Percentiles rank a stretch among this genome's conserved stretches.
These are phyloP conservation scores for Tetanocera ferruginea DNA, from an alignment of 2,888 invertebrate genomes.

Conservation along the genomic window DNA sequence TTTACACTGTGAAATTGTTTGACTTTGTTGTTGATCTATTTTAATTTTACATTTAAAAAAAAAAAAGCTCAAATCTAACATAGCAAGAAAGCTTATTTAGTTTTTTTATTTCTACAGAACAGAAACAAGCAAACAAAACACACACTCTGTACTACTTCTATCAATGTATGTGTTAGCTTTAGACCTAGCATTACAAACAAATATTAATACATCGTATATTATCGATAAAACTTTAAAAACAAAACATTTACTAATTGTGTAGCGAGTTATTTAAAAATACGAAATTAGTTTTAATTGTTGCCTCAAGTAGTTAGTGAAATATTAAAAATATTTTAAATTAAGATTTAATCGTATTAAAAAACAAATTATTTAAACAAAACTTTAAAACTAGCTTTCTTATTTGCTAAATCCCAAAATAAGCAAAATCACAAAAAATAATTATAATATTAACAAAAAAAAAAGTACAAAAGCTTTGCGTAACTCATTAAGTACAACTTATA, in stretches of 20 bases:
- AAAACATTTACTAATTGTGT: conserved; percentile 44
- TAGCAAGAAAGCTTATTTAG: neutral
- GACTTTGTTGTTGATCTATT: neutral
- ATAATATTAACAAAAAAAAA: no score
- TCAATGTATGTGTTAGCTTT: conserved; percentile 37
- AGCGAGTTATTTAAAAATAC: conserved; percentile 39
- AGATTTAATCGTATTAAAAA: conserved; percentile 20
- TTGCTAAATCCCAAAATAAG: neutral
- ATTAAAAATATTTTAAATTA: conserved; percentile 8
- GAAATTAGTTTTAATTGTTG: conserved; percentile 46
- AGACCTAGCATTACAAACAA: conserved; percentile 32
- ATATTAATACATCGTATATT: neutral
- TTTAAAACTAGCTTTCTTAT: neutral
- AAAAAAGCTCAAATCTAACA: neutral
- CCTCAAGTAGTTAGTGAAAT: conserved; percentile 44
- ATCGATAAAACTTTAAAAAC: neutral
- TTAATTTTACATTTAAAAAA: neutral
- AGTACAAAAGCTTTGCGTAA: neutral
- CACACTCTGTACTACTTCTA: conserved; percentile 18
- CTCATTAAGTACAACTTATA: neutral
- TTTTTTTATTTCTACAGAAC: conserved; percentile 27
- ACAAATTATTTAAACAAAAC: neutral
- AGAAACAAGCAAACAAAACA: neutral
- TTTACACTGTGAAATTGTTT: neutral
- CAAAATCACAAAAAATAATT: neutral